These are phyloP conservation scores for Lordiphosa collinella DNA, from an alignment of 1,140 invertebrate genomes.

Conservation along the genomic window DNA sequence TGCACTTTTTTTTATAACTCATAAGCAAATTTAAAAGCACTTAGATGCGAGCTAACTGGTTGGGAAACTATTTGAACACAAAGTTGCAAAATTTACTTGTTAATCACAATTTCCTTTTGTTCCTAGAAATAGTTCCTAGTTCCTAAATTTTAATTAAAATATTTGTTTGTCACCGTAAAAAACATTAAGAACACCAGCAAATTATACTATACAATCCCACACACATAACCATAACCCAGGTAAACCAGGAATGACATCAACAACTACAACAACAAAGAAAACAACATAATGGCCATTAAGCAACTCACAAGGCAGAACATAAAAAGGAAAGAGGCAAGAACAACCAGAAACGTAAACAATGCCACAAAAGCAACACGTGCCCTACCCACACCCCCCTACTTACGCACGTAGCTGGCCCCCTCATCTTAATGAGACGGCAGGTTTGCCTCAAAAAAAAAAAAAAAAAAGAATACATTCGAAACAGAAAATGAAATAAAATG, in stretches of 20 bases:
- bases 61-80: too few species aligned
- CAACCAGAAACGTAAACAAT: slow-evolving; percentile 41
- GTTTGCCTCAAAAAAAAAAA: slow-evolving; percentile 11
- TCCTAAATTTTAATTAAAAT: too few species aligned
- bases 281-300: slow-evolving; percentile 11
- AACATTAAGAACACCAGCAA: too few species aligned
- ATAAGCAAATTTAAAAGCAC: slow-evolving; percentile 21
- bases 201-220: too few species aligned
- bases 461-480: slow-evolving; percentile 12
- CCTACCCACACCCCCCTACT: not conserved
- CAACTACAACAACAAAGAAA: slow-evolving; percentile 30
- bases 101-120: too few species aligned
- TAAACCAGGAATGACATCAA: not conserved
- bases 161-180: too few species aligned
- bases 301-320: too few species aligned
- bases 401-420: not conserved
- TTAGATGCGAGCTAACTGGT: too few species aligned
- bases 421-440: slow-evolving; percentile 44
- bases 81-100: too few species aligned
- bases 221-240: slow-evolving; percentile 2
- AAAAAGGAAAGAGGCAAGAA: not conserved
- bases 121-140: too few species aligned
- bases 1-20: slow-evolving; percentile 17
- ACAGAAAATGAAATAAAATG: slow-evolving; percentile 45
- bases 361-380: slow-evolving; percentile 53